Evolutionary conservation across 2,113 vertebrate species (phyloP), one percentile per base, ranked within the genome.

Genomic region (Lophotis ruficrista): DNA sequence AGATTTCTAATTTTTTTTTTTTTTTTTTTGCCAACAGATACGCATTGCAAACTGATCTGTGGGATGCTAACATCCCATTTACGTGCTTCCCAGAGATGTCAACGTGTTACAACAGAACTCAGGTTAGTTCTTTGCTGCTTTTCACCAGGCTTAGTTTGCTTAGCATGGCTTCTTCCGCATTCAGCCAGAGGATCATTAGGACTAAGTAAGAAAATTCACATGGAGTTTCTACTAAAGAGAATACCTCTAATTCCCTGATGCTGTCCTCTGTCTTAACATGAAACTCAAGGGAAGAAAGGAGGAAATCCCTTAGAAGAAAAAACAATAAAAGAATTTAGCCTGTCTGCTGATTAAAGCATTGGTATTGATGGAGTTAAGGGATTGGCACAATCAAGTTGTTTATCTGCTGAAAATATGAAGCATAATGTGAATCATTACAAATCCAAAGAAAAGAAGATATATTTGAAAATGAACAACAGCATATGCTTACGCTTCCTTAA

Each of bases 401-500:
- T 89, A 66, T 79, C 56, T 73, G 38, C 56, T 62, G 41, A 88
- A 93, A 96, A 85, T 50, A 76, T 53, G 78, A 97, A 96, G 35
- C 45, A 90, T 31, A 65, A n/a, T 75, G 35, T 95, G 91, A 96
- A 90, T 93, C 89, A 94, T 71, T 91, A 77, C 28, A 82, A 84
- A 89, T 93, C 50, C 70, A 94, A 92, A 84, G 76, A 83, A 83
- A 88, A 94, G 45, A 82, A 86, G 82, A 87, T 37, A 28, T 70
- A 89, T 71, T 94, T 91, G 84, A 95, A 97, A 96, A 75, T 72
- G 10, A 53, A 73, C 28, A 43, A 62, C 53, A 94, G 76, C 50
- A 65, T 84, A 88, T 47, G 84, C 71, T 93, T 94, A 17, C 75
- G 50, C 17, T 92, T 95, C 90, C 94, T 96, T 92, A 89, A 94